These are phyloP conservation scores for Tetramorium parvispinum DNA, from an alignment of 1,140 invertebrate genomes.

Conservation along the genomic window DNA sequence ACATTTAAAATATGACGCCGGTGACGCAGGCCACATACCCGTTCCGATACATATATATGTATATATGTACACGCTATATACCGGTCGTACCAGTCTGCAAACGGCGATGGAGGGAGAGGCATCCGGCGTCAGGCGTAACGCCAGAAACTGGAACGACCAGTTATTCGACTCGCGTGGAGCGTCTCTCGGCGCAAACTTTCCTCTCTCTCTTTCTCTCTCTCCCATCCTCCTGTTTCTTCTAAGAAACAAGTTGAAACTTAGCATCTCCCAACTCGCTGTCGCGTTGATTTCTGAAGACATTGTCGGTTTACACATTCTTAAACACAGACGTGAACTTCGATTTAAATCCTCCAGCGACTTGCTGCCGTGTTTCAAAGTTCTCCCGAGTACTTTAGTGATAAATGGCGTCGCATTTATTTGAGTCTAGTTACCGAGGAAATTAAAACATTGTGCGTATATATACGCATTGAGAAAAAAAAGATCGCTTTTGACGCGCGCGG, in stretches of 20 bases:
- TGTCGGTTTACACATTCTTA: slow-evolving; percentile 31
- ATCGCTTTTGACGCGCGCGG: not conserved
- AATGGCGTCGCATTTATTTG: not conserved
- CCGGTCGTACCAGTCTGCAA: slow-evolving; percentile 15
- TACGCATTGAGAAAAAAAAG: not conserved
- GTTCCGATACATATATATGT: slow-evolving; percentile 21
- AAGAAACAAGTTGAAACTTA: slow-evolving; percentile 40
- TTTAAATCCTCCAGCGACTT: slow-evolving; percentile 22
- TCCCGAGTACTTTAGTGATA: not conserved
- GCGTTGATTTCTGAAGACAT: slow-evolving; percentile 34
- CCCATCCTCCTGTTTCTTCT: slow-evolving; percentile 11
- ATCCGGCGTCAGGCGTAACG: slow-evolving; percentile 71
- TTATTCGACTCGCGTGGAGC: slow-evolving; percentile 70
- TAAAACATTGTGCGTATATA: not conserved
- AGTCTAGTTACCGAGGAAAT: not conserved
- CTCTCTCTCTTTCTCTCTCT: slow-evolving; percentile 13
- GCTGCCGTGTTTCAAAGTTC: not conserved
- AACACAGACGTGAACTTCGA: not conserved
- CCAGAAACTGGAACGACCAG: slow-evolving; percentile 75
- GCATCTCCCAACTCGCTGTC: slow-evolving; percentile 14
- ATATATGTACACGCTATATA: slow-evolving; percentile 30
- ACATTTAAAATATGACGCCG: slow-evolving; percentile 55
- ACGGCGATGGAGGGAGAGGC: not conserved
- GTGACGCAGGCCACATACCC: slow-evolving; percentile 46
- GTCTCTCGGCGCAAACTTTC: slow-evolving; percentile 66